phyloP scores from a whole-genome alignment of 2,797 vertebrate genomes.

The Coreius guichenoti region DNA sequence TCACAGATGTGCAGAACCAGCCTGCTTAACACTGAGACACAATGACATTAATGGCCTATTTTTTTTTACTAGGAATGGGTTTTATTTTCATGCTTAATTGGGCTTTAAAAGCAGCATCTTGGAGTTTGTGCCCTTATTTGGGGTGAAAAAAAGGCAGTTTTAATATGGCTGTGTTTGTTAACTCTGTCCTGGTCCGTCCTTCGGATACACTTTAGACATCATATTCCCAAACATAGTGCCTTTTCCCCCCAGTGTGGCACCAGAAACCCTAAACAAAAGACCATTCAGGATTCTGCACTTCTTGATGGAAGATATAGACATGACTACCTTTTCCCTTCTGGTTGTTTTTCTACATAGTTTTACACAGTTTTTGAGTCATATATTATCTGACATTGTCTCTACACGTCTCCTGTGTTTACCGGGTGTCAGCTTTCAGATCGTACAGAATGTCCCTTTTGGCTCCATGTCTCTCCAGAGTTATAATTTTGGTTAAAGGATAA shows the following conservation, averaged over 20 bases:
- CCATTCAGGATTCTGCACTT: neutral
- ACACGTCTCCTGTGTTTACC: slow-evolving; percentile 22
- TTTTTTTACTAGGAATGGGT: slow-evolving; percentile 41
- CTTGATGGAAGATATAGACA: neutral
- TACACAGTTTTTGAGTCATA: neutral
- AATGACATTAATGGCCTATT: slow-evolving; percentile 38
- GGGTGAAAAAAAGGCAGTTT: slow-evolving; percentile 24
- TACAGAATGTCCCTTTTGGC: slow-evolving; percentile 47
- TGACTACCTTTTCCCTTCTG: neutral
- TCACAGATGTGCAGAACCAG: neutral
- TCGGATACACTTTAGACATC: neutral
- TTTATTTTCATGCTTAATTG: slow-evolving; percentile 46
- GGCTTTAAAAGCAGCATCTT: slow-evolving; percentile 21
- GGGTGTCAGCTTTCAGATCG: slow-evolving; percentile 40
- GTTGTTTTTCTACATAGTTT: neutral
- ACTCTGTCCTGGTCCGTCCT: neutral
- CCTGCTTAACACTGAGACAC: neutral
- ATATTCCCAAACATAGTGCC: neutral
- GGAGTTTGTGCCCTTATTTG: slow-evolving; percentile 47
- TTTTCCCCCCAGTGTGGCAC: neutral
- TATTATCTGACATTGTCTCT: slow-evolving; percentile 27
- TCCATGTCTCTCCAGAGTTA: slow-evolving; percentile 34
- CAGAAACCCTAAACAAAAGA: slow-evolving; percentile 9
- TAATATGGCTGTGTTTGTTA: slow-evolving; percentile 6
- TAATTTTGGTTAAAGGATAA: slow-evolving; percentile 67